Percentiles rank a stretch among this genome's conserved stretches.
Conservation (phyloP, 2,113 vertebrate species). For the Otis tarda region DNA sequence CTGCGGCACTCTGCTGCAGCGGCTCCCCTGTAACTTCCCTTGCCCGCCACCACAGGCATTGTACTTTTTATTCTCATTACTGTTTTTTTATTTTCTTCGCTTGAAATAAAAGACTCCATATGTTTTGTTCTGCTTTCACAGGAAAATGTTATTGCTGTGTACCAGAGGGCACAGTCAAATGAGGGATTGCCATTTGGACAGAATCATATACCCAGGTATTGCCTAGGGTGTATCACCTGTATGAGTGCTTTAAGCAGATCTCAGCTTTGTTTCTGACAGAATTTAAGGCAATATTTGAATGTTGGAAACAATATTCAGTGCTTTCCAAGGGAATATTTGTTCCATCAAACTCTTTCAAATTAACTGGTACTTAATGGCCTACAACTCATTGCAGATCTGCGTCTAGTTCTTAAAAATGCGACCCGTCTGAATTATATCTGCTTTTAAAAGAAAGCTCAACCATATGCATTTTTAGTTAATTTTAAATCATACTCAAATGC, state of each 20-base stretch:
- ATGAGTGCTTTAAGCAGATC: background rate
- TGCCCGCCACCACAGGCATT: conserved; percentile 1
- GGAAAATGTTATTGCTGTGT: conserved; percentile 20
- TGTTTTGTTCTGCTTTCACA: background rate
- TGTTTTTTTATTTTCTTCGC: conserved; percentile 2
- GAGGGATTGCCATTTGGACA: conserved; percentile 7
- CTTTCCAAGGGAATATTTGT: background rate
- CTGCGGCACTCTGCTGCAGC: background rate
- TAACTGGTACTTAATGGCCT: background rate
- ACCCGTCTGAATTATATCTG: background rate
- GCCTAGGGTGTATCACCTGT: conserved; percentile 26
- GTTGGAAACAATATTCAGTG: conserved; percentile 5
- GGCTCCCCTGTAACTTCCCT: background rate
- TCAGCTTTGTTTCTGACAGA: background rate
- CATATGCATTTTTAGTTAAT: background rate
- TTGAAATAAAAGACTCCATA: conserved; percentile 33
- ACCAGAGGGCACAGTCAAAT: conserved; percentile 34
- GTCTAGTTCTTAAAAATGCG: background rate
- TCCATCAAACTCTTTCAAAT: conserved; percentile 10
- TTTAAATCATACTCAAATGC: background rate
- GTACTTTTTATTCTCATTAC: conserved; percentile 25
- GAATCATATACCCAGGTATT: background rate
- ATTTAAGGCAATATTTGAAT: background rate
- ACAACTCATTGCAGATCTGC: background rate
- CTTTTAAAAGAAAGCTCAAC: conserved; percentile 5